Evolutionary conservation across 2,888 invertebrate species (phyloP).

Genomic region (Macroteleia sp.): DNA sequence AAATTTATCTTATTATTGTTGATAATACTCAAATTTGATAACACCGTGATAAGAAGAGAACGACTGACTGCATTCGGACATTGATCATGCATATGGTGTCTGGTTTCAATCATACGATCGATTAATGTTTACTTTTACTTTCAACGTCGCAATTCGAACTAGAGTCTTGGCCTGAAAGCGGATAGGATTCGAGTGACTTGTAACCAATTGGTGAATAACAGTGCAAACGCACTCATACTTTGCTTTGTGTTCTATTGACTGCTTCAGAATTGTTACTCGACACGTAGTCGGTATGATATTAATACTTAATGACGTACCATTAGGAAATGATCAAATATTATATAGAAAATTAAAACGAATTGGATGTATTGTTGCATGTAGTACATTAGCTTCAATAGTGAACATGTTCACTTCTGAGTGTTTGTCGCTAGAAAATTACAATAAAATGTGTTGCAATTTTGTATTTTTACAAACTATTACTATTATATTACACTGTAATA

Average conservation of each 20-base stretch:
- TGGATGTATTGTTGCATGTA: no score
- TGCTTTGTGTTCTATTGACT: conserved; percentile 34
- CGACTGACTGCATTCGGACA: conserved; percentile 17
- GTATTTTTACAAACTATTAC: no score
- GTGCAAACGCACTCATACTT: conserved; percentile 15
- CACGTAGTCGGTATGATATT: no score
- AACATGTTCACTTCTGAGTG: no score
- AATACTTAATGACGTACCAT: no score
- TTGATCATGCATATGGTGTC: conserved; percentile 31
- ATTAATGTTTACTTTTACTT: conserved; percentile 61
- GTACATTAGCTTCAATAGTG: no score
- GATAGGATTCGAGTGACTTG: conserved; percentile 45
- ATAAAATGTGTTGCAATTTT: conserved; percentile 20
- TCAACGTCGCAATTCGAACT: conserved; percentile 42
- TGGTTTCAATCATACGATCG: conserved; percentile 45
- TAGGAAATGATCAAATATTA: no score
- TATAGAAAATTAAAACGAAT: no score
- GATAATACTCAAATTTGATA: no score
- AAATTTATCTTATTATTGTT: no score
- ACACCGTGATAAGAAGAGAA: no score
- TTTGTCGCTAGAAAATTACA: not conserved
- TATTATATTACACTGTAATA: conserved; percentile 5
- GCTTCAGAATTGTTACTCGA: no score
- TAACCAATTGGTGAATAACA: conserved; percentile 41
- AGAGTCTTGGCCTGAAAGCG: conserved; percentile 39